Base-by-base conservation (phyloP, 2,888 invertebrate species). In the Bombyx huttoni region DNA sequence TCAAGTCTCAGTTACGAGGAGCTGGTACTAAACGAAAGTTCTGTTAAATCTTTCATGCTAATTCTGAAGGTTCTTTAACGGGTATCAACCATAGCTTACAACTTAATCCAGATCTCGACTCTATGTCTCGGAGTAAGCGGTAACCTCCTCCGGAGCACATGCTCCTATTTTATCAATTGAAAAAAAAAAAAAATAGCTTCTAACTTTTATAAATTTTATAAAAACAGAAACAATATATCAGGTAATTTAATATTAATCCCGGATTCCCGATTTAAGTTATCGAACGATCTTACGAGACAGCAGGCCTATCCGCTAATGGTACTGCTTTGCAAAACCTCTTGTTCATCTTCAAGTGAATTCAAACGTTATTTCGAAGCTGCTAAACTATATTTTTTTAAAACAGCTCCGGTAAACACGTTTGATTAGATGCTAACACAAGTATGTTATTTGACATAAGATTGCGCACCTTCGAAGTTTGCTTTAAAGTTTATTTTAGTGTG, bases 201-300 rank as follows among this genome's bases (percentile, higher is more conserved):
- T n/a, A n/a, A n/a, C n/a, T n/a, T n/a, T n/a, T n/a, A n/a, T n/a
- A n/a, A 24, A 24, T 24, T 24, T 24, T 24, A 24, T 3, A 24
- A 24, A 24, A 24, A 24, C 24, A 24, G 24, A 24, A 24, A 24
- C 3, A 24, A 24, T 24, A 24, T 6, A 10, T 40, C 9, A 7
- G 12, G 40, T 10, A 40, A 40, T 12, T 1, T 40, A 10, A 40
- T 40, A 24, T 33, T 66, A 65, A 73, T 73, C 73, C 69, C 60
- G 56, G 7, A 6, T 40, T 40, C 3, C 7, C 40, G 40, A 40
- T 40, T 40, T 40, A 10, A 40, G 64, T 65, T 76, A 75, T 77
- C 72, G 67, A 65, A 57, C 62, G 70, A 79, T 79, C 75, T 73
- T 71, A 68, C 64, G 70, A 72, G 75, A 74, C 73, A 70, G 65